Evolutionary conservation across 2,888 invertebrate species (phyloP).

Genomic region (Synanthedon tipuliformis): DNA sequence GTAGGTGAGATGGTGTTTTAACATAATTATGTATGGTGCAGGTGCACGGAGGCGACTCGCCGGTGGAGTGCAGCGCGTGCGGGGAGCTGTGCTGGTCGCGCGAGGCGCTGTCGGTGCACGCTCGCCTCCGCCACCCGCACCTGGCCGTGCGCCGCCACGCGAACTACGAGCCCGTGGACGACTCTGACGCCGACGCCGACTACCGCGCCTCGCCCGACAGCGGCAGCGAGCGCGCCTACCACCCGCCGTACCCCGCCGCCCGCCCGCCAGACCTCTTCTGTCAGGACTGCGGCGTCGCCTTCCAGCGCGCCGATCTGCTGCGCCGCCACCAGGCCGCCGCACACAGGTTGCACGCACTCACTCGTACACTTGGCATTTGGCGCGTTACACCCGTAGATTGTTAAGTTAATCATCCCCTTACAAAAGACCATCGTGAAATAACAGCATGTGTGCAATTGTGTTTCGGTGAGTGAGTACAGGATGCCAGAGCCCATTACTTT

Average conservation of each 20-base stretch:
- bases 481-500: no score
- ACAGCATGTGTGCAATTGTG: no score
- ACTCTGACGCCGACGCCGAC: constrained; percentile 46
- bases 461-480: no score
- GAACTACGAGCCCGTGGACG: constrained; percentile 18
- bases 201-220: constrained; percentile 31
- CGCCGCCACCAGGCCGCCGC: constrained; percentile 75
- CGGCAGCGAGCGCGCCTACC: constrained; percentile 18
- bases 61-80: constrained; percentile 82
- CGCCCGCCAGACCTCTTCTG: constrained; percentile 72
- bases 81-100: constrained; percentile 85
- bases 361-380: background rate
- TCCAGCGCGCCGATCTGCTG: constrained; percentile 81
- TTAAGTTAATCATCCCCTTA: no score
- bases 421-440: no score
- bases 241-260: constrained; percentile 21
- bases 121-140: constrained; percentile 46
- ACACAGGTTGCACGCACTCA: constrained; percentile 36
- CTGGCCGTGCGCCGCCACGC: constrained; percentile 23
- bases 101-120: constrained; percentile 50
- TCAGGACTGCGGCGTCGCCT: constrained; percentile 81
- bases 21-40: constrained; percentile 21
- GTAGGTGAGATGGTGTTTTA: background rate
- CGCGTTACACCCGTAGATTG: no score
- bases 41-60: constrained; percentile 83